phyloP scores from a whole-genome alignment of 2,113 vertebrate species.

The Anhinga anhinga region DNA sequence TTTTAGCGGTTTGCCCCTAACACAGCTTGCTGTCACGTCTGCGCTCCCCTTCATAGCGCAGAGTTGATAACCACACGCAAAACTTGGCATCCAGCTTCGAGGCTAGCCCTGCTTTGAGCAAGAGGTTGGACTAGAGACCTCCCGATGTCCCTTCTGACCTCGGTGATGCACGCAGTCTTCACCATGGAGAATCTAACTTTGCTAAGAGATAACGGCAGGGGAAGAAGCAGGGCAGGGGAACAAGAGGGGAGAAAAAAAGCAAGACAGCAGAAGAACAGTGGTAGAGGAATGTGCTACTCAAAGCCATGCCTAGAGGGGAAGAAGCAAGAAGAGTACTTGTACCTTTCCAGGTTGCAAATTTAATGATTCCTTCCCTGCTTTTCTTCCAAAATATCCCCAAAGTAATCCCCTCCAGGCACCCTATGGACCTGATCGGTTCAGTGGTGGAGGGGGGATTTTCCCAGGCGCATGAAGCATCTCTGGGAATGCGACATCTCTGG shows the following conservation, averaged over 20 bases:
- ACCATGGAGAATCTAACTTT: not conserved
- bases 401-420: not conserved
- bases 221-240: not conserved
- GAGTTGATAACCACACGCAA: not conserved
- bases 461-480: rapidly evolving
- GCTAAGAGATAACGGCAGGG: not conserved
- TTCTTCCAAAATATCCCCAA: not conserved
- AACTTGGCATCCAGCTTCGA: not conserved
- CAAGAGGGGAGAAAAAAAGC: not conserved
- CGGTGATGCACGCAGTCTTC: not conserved
- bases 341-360: not conserved
- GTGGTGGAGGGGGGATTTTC: not conserved
- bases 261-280: not conserved
- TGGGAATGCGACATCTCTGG: rapidly evolving
- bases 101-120: not conserved
- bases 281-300: not conserved
- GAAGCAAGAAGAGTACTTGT: not conserved
- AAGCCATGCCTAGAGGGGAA: not conserved
- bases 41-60: rapidly evolving
- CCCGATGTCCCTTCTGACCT: not conserved
- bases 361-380: not conserved
- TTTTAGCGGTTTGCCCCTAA: not conserved
- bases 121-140: not conserved
- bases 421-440: not conserved
- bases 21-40: not conserved